Evolutionary conservation across 2,797 vertebrate species (phyloP).

Genomic region (Momotus momota): DNA sequence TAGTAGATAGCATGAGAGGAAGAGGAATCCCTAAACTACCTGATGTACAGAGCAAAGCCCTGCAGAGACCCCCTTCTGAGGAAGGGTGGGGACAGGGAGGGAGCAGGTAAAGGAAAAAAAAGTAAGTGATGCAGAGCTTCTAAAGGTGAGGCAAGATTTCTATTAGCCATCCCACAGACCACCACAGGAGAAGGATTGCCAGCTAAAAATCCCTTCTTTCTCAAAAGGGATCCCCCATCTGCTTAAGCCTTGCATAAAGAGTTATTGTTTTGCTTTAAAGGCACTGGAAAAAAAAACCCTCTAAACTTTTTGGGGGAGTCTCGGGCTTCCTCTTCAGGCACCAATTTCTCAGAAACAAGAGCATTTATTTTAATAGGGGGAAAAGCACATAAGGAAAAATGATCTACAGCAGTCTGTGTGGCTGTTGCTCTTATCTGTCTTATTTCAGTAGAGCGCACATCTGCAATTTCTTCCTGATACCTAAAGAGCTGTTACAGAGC

Average conservation of each 20-base stretch:
- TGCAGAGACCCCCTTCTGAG: background rate
- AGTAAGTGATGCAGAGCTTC: background rate
- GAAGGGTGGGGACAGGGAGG: background rate
- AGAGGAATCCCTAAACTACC: background rate
- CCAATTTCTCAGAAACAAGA: background rate
- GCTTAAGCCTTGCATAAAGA: background rate
- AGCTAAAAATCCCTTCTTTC: background rate
- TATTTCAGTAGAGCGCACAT: background rate
- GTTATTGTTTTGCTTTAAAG: background rate
- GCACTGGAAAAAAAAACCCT: background rate
- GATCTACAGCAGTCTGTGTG: background rate
- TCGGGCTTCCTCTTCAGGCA: background rate
- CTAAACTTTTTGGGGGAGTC: too few relatives aligned
- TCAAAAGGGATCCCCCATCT: background rate
- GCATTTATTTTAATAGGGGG: background rate
- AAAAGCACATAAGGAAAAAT: background rate
- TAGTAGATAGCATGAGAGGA: background rate
- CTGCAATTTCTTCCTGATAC: background rate
- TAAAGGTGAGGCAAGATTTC: background rate
- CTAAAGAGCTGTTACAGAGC: background rate
- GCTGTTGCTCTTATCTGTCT: background rate
- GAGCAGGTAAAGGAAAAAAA: background rate
- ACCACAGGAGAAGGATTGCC: background rate
- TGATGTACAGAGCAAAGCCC: background rate
- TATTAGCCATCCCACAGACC: background rate